Evolutionary conservation across 1,140 invertebrate genomes (phyloP).

Genomic region (Sarcophaga bullata): DNA sequence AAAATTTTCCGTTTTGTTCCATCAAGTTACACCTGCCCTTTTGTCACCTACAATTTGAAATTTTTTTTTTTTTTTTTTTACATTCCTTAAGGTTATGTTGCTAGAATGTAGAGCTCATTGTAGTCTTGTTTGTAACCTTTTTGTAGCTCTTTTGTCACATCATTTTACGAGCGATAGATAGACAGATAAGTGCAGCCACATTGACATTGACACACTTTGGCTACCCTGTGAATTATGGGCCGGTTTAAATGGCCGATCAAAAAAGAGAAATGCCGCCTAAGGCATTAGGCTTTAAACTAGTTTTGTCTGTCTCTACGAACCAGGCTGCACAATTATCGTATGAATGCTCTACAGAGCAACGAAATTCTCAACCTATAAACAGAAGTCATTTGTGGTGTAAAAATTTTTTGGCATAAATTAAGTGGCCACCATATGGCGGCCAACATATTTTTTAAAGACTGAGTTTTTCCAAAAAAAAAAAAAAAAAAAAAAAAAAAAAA

Average conservation of each 20-base stretch:
- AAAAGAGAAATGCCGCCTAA: neutral
- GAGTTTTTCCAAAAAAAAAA: no score
- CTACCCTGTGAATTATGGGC: no score
- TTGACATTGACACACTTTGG: neutral
- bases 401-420: slow-evolving; percentile 1
- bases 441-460: no score
- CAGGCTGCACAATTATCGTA: neutral
- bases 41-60: neutral
- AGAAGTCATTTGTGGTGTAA: neutral
- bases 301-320: neutral
- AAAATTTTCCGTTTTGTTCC: neutral
- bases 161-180: neutral
- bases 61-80: no score
- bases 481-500: no score
- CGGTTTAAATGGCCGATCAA: neutral
- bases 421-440: no score
- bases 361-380: no score
- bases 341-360: neutral
- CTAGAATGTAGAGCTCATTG: neutral
- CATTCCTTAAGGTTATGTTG: no score
- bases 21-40: neutral
- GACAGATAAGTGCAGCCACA: neutral
- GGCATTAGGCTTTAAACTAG: neutral
- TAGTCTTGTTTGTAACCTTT: neutral
- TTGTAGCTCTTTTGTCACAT: slow-evolving; percentile 18